A percentile compares a stretch with the other conserved stretches of the same genome.
These are phyloP conservation scores for Labeo catla DNA, from an alignment of 2,113 vertebrate genomes.

Conservation along the genomic window DNA sequence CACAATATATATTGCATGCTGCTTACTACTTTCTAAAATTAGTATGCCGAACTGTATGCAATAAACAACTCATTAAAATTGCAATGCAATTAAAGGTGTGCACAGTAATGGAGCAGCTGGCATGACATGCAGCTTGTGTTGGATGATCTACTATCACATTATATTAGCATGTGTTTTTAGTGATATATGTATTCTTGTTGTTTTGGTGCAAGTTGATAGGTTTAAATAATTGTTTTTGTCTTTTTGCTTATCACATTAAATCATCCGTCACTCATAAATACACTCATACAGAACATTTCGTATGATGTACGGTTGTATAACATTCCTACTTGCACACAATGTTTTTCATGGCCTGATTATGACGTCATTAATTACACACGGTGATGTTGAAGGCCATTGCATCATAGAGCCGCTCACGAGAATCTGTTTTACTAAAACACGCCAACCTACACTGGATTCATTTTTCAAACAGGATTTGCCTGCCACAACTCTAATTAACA, in stretches of 20 bases:
- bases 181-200: neutral
- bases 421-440: slow-evolving; percentile 8
- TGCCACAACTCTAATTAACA: slow-evolving; percentile 21
- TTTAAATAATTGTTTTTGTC: neutral
- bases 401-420: neutral
- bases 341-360: neutral
- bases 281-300: neutral
- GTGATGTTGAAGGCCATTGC: neutral
- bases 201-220: neutral
- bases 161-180: neutral
- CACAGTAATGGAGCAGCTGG: neutral
- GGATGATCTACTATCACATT: neutral
- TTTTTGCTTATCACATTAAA: neutral
- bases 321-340: no score
- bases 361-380: neutral
- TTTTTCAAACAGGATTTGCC: slow-evolving; percentile 5
- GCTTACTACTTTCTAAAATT: neutral
- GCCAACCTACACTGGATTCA: neutral
- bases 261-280: neutral
- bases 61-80: neutral
- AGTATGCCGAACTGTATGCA: neutral
- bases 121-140: neutral
- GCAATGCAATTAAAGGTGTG: neutral
- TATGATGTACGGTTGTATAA: neutral
- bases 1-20: neutral